phyloP scores from a whole-genome alignment of 2,888 invertebrate genomes.

The Brachypalpus laphriformis region DNA sequence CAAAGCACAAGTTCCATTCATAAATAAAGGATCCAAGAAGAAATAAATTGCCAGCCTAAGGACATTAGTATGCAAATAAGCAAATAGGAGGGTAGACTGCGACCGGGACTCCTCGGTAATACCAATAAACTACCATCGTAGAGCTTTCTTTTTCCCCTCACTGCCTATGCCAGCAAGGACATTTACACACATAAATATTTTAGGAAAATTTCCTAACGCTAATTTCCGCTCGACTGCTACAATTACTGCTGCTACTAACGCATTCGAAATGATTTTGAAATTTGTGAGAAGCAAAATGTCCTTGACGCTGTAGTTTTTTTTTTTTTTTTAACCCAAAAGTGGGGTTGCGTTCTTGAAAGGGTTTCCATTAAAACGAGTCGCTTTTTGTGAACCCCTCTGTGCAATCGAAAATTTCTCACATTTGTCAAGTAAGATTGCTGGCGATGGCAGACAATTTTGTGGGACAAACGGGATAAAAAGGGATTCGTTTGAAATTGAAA shows the following conservation, averaged over 20 bases:
- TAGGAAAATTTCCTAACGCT: slow-evolving; percentile 34
- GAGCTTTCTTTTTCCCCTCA: neutral
- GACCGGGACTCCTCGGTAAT: neutral
- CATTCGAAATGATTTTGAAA: slow-evolving; percentile 57
- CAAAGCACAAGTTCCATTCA: slow-evolving; percentile 35
- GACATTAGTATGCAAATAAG: slow-evolving; percentile 54
- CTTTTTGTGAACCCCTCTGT: neutral
- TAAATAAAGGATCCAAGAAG: slow-evolving; percentile 52
- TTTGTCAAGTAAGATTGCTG: slow-evolving; percentile 51
- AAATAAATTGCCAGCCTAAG: slow-evolving; percentile 61
- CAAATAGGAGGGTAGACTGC: neutral
- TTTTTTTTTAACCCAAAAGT: no score
- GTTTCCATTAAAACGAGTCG: neutral
- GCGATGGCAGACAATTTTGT: slow-evolving; percentile 36
- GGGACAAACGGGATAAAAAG: slow-evolving; percentile 32
- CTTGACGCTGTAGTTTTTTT: neutral
- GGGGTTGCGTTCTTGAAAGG: neutral
- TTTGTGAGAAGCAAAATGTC: neutral
- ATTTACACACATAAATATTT: slow-evolving; percentile 56
- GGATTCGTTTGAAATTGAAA: slow-evolving; percentile 52
- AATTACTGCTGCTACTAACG: slow-evolving; percentile 5
- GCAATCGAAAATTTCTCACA: slow-evolving; percentile 45
- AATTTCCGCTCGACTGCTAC: slow-evolving; percentile 37
- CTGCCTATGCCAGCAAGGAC: neutral
- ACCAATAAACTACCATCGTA: slow-evolving; percentile 16